Conservation (phyloP, 1,140 invertebrate species). For the Atta cephalotes region DNA sequence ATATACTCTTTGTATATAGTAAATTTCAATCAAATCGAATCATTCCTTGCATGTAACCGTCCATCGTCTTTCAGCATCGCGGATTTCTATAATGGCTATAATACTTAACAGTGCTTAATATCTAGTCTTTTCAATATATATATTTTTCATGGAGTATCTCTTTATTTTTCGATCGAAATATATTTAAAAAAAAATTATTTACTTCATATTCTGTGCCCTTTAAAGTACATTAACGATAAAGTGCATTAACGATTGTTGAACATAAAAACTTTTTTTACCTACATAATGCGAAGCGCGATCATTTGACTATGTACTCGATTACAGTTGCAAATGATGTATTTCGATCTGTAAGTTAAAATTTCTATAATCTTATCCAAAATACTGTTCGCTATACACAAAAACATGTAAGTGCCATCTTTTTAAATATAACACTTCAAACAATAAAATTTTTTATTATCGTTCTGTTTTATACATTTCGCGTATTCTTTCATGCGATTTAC, state of each 20-base stretch:
- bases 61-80: background rate
- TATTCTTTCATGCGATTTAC: background rate
- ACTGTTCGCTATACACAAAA: constrained; percentile 24
- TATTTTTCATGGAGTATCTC: background rate
- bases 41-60: constrained; percentile 19
- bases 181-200: background rate
- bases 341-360: constrained; percentile 18
- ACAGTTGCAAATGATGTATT: constrained; percentile 40
- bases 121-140: constrained; percentile 61
- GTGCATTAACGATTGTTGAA: background rate
- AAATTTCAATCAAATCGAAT: constrained; percentile 29
- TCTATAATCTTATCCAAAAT: constrained; percentile 14
- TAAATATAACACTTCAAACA: constrained; percentile 52
- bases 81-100: background rate
- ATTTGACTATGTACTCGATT: constrained; percentile 44
- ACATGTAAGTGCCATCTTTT: constrained; percentile 51
- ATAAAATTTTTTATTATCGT: constrained; percentile 40
- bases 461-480: constrained; percentile 40
- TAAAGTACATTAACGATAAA: background rate
- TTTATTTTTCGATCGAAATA: constrained; percentile 24
- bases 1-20: constrained; percentile 62
- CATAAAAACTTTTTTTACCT: background rate
- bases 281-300: constrained; percentile 33
- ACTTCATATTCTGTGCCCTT: constrained; percentile 1
- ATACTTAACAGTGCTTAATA: constrained; percentile 40